Evolutionary conservation across 1,140 invertebrate genomes (phyloP).

Genomic region (Aricia agestis): DNA sequence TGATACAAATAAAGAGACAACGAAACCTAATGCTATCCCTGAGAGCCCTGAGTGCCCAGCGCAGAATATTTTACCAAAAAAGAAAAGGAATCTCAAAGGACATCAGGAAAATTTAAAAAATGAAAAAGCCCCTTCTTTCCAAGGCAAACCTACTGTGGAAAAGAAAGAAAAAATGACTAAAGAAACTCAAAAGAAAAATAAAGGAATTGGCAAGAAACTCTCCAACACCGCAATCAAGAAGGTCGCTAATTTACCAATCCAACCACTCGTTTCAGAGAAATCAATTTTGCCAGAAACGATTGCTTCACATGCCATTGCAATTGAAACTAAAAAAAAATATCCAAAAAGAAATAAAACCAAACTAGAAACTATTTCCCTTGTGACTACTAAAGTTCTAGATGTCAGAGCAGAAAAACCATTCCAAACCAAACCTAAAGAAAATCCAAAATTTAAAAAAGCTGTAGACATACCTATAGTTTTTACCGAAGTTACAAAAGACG

Average conservation of each 20-base stretch:
- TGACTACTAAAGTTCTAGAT: background rate
- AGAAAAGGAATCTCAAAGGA: background rate
- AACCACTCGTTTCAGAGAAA: background rate
- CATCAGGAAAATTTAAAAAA: background rate
- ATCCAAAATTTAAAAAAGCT: background rate
- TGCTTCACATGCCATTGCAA: too few relatives aligned
- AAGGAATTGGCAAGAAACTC: background rate
- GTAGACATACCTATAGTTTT: background rate
- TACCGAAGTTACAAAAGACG: background rate
- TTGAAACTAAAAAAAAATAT: background rate
- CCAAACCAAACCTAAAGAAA: background rate
- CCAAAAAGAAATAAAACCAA: background rate
- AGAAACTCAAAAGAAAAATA: background rate
- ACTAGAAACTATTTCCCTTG: background rate
- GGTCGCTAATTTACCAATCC: background rate
- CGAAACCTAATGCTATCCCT: background rate
- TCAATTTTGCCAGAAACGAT: too few relatives aligned
- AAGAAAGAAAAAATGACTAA: conserved; percentile 14
- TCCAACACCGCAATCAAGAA: background rate
- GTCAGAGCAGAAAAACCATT: background rate
- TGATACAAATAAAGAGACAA: background rate
- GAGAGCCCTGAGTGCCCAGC: too few relatives aligned
- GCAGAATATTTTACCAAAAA: background rate
- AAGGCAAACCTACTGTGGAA: background rate
- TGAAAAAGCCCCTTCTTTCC: background rate